Conservation (phyloP, 2,113 vertebrate species). For the Fulica atra region DNA sequence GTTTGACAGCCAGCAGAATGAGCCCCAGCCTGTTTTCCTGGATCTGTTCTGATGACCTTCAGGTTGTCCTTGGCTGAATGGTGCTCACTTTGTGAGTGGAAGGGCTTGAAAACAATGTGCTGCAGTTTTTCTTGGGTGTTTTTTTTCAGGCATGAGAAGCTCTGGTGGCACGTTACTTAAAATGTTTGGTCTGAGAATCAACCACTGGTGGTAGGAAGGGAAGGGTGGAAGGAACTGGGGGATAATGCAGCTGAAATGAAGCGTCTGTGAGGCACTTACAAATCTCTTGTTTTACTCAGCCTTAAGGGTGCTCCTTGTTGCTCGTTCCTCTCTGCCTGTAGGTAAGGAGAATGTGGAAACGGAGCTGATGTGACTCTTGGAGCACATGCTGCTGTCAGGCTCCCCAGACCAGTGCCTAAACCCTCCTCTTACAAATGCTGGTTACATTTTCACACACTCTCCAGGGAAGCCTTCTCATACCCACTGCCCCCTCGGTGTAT, state of each 20-base stretch:
- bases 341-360: not conserved
- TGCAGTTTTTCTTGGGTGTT: not conserved
- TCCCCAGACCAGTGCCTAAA: not conserved
- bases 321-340: not conserved
- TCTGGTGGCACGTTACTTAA: not conserved
- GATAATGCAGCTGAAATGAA: not conserved
- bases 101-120: not conserved
- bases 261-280: not conserved
- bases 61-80: not conserved
- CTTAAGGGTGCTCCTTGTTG: not conserved
- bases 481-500: not conserved
- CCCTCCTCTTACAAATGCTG: not conserved
- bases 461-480: not conserved
- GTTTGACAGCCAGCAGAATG: not conserved
- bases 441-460: not conserved
- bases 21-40: not conserved
- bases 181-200: not conserved
- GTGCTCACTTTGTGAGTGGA: not conserved
- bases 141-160: not conserved
- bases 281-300: not conserved
- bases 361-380: not conserved
- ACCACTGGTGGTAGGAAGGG: not conserved
- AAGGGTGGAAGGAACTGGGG: not conserved
- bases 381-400: rapidly evolving
- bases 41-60: not conserved